phyloP scores from a whole-genome alignment of 2,113 vertebrate species.

The Galeopterus variegatus region DNA sequence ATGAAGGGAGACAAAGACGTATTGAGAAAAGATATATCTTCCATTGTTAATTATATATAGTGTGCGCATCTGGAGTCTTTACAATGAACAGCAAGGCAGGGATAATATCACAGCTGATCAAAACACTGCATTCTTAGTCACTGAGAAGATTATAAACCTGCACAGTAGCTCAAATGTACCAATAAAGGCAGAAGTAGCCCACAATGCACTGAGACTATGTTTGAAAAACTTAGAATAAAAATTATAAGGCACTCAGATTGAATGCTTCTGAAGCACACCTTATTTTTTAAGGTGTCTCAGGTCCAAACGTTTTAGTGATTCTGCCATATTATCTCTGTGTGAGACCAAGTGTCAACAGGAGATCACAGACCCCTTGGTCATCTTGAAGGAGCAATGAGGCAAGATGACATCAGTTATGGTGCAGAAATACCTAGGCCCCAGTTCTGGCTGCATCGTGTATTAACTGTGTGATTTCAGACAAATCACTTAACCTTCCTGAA shows the following conservation, averaged over 20 bases:
- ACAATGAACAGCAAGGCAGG: constrained; percentile 78
- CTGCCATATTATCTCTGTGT: not conserved
- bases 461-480: not conserved
- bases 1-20: constrained; percentile 81
- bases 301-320: constrained; percentile 8
- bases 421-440: too few species aligned
- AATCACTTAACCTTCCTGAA: not conserved
- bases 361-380: not conserved
- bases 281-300: not conserved
- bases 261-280: constrained; percentile 20
- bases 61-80: constrained; percentile 79
- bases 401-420: not conserved
- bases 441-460: not conserved
- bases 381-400: too few species aligned
- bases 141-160: constrained; percentile 84
- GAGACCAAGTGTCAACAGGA: not conserved
- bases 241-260: constrained; percentile 27
- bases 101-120: constrained; percentile 81
- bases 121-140: constrained; percentile 79
- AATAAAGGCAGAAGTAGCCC: constrained; percentile 55
- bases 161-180: constrained; percentile 69
- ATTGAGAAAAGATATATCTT: constrained; percentile 80
- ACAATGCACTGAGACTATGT: constrained; percentile 35
- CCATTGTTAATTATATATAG: constrained; percentile 84
- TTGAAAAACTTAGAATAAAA: constrained; percentile 72